Conservation (phyloP, 2,113 vertebrate genomes). For the Otis tarda region DNA sequence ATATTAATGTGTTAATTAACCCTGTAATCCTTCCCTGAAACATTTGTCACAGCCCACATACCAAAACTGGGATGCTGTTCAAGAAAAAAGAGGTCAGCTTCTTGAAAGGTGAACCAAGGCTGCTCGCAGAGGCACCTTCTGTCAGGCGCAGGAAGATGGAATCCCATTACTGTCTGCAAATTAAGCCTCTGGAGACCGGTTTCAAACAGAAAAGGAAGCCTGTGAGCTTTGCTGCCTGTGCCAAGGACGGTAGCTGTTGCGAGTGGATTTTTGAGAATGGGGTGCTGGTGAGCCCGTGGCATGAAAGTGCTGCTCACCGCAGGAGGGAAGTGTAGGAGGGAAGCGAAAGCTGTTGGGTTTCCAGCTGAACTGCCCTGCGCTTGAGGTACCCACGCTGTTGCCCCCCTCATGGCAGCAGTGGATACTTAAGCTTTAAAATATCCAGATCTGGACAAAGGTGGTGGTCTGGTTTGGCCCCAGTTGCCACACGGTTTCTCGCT, state of each 20-base stretch:
- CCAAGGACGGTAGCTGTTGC: background rate
- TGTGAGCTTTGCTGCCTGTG: constrained; percentile 1
- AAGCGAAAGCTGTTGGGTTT: background rate
- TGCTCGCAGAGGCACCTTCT: constrained; percentile 8
- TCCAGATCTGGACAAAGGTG: background rate
- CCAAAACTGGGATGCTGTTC: constrained; percentile 7
- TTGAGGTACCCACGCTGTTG: background rate
- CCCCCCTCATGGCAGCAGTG: background rate
- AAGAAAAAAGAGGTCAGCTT: constrained; percentile 49
- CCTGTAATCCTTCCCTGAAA: constrained; percentile 27
- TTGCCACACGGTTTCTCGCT: no score
- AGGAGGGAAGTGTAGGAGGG: background rate
- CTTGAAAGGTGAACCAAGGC: constrained; percentile 55
- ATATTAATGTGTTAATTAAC: constrained; percentile 32
- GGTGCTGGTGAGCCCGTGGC: background rate
- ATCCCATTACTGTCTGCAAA: constrained; percentile 60
- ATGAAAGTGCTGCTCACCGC: background rate
- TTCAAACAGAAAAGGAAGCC: constrained; percentile 24
- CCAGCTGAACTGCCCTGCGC: background rate
- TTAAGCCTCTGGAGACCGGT: constrained; percentile 48
- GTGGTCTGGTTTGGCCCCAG: no score
- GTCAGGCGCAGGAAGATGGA: constrained; percentile 44
- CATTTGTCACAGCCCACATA: background rate
- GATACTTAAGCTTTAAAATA: background rate
- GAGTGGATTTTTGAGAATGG: background rate